Evolutionary conservation across 2,888 invertebrate species (phyloP).

Genomic region (Amphipoea lucens): DNA sequence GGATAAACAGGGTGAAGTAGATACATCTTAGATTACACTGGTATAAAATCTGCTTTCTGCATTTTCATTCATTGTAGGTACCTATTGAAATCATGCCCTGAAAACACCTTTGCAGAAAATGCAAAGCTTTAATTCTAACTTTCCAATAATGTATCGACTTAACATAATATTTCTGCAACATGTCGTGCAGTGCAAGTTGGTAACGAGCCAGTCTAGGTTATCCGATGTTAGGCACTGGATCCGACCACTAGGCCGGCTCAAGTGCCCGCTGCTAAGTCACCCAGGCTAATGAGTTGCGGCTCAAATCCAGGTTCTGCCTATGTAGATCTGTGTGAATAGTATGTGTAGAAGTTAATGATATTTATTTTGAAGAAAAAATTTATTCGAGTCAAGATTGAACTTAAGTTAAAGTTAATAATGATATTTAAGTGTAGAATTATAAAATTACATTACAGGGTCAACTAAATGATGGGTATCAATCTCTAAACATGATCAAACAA

Average conservation of each 20-base stretch:
- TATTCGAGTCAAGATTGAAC: background rate
- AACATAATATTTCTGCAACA: constrained; percentile 3
- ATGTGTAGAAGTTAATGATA: background rate
- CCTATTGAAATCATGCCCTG: background rate
- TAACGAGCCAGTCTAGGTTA: constrained; percentile 30
- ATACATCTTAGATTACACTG: background rate
- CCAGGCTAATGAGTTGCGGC: constrained; percentile 63
- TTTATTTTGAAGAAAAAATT: background rate
- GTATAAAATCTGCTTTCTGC: background rate
- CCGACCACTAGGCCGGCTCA: constrained; percentile 30
- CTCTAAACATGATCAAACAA: no score
- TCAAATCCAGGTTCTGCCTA: constrained; percentile 5
- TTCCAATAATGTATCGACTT: background rate
- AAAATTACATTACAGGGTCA: no score
- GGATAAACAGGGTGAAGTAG: background rate
- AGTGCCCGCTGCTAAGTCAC: constrained; percentile 58
- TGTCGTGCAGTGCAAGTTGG: background rate
- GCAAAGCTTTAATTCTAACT: background rate
- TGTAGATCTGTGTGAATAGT: background rate
- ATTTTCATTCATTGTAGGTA: background rate
- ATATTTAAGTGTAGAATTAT: background rate
- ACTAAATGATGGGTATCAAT: no score
- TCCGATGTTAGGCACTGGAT: constrained; percentile 37
- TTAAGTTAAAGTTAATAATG: background rate
- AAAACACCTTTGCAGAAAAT: background rate